Evolutionary conservation across 2,888 invertebrate genomes (phyloP).

Genomic region (Cryptocheilus praepositus): DNA sequence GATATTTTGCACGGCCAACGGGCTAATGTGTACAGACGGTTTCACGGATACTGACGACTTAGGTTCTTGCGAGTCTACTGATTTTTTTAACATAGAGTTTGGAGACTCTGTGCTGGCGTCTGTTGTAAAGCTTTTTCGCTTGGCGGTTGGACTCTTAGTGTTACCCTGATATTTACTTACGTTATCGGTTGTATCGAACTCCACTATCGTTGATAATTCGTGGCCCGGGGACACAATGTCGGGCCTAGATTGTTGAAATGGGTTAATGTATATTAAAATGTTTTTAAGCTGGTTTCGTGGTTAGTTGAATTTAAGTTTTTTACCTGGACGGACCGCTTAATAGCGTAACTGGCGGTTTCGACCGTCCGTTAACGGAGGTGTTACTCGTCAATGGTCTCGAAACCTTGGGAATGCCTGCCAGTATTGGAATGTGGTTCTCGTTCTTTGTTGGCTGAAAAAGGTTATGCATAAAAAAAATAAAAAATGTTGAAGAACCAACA

Average conservation of each 20-base stretch:
- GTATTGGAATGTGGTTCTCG: constrained; percentile 45
- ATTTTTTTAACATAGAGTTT: constrained; percentile 17
- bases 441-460: constrained; percentile 33
- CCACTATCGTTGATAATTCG: constrained; percentile 82
- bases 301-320: constrained; percentile 11
- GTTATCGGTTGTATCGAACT: constrained; percentile 82
- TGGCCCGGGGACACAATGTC: constrained; percentile 72
- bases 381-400: constrained; percentile 43
- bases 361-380: constrained; percentile 43
- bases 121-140: neutral
- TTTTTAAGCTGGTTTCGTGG: neutral
- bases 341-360: constrained; percentile 64
- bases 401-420: constrained; percentile 64
- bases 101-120: neutral
- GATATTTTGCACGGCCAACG: constrained; percentile 34
- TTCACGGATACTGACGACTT: constrained; percentile 33
- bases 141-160: constrained; percentile 49
- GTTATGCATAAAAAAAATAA: constrained; percentile 3
- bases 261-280: neutral
- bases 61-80: constrained; percentile 16
- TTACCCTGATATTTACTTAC: constrained; percentile 66
- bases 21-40: constrained; percentile 52
- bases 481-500: neutral
- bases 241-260: constrained; percentile 38
- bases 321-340: constrained; percentile 63